Percentiles rank a stretch among this genome's conserved stretches.
These are phyloP conservation scores for Antrozous pallidus DNA, from an alignment of 2,797 vertebrate species.

Conservation along the genomic window DNA sequence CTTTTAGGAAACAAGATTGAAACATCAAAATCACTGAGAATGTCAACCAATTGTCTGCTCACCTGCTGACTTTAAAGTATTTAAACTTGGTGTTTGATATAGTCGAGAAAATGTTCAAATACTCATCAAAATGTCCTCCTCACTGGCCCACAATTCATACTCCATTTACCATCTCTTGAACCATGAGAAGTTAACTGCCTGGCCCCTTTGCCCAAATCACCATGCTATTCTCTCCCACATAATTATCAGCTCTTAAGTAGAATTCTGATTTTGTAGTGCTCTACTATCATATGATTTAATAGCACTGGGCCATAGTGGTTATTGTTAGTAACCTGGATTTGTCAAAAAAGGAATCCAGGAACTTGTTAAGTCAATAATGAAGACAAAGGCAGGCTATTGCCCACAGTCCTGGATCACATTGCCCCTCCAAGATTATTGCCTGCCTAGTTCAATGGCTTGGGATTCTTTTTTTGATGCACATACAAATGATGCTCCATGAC, in stretches of 20 bases:
- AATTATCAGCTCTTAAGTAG: conserved; percentile 17
- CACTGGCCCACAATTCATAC: not conserved
- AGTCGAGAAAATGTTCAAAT: conserved; percentile 13
- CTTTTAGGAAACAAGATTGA: conserved; percentile 21
- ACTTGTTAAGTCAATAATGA: conserved; percentile 58
- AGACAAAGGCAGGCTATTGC: conserved; percentile 25
- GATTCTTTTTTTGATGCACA: conserved; percentile 48
- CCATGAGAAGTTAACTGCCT: conserved; percentile 15
- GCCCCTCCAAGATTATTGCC: not conserved
- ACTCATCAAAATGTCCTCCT: not conserved
- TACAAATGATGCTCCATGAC: not conserved
- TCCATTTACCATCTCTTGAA: not conserved
- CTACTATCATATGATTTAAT: not conserved
- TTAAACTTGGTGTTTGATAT: not conserved
- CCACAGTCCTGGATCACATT: not conserved
- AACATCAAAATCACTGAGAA: not conserved
- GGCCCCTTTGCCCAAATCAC: not conserved
- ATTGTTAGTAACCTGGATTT: conserved; percentile 56
- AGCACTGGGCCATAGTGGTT: not conserved
- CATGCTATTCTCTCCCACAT: not conserved
- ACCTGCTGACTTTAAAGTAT: fast-evolving
- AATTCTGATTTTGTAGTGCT: conserved; percentile 29
- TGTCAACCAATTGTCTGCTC: not conserved
- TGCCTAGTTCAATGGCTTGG: conserved; percentile 29
- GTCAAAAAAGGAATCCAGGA: conserved; percentile 51